Percentiles rank a stretch among this genome's conserved stretches.
These are phyloP conservation scores for Monodelphis domestica DNA, from an alignment of 2,797 vertebrate genomes.

Conservation along the genomic window DNA sequence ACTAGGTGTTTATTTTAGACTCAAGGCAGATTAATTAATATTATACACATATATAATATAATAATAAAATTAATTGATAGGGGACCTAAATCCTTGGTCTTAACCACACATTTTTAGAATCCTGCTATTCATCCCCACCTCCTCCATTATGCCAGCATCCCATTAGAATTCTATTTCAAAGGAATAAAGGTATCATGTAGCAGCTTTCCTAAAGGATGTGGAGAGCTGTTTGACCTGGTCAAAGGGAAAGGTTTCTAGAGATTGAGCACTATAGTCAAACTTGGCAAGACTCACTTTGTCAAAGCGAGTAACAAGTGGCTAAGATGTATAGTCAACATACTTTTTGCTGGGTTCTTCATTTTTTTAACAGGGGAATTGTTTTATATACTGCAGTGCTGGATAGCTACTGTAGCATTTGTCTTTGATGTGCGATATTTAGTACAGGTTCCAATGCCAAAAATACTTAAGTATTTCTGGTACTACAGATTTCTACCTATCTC, in stretches of 20 bases:
- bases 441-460: not conserved
- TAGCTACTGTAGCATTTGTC: conserved; percentile 84
- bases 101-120: conserved; percentile 29
- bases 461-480: not conserved
- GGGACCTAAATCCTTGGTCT: not conserved
- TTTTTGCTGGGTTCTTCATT: conserved; percentile 87
- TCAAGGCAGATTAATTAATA: conserved; percentile 20
- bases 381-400: conserved; percentile 89
- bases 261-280: conserved; percentile 91
- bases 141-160: conserved; percentile 11
- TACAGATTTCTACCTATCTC: not conserved
- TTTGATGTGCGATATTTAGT: not conserved
- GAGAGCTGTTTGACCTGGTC: conserved; percentile 90
- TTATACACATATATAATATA: too few species aligned
- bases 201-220: conserved; percentile 94
- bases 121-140: not conserved
- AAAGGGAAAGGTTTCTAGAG: conserved; percentile 94
- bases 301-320: conserved; percentile 92
- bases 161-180: conserved; percentile 93
- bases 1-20: not conserved
- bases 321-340: conserved; percentile 95
- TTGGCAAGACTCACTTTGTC: conserved; percentile 93
- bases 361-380: conserved; percentile 90
- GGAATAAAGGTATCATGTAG: conserved; percentile 92
- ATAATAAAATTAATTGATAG: too few species aligned